Conservation (phyloP, 1,140 invertebrate genomes). For the Gryllus bimaculatus region DNA sequence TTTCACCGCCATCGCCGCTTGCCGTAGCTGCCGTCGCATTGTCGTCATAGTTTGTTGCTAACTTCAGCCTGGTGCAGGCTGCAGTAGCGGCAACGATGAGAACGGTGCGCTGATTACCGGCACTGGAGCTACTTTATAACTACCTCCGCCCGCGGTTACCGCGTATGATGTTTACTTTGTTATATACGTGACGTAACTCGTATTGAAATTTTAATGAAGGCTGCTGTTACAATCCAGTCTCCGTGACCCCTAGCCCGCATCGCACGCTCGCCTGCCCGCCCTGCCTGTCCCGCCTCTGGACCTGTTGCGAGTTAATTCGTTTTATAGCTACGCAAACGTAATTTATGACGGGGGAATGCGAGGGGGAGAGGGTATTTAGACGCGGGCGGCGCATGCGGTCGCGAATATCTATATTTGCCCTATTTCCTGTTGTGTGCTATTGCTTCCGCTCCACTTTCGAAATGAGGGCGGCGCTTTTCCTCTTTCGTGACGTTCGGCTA, state of each 20-base stretch:
- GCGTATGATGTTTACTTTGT: slow-evolving; percentile 1
- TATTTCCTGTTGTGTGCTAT: too few relatives aligned
- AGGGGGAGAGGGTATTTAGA: background rate
- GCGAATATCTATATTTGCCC: too few relatives aligned
- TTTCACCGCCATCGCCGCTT: too few relatives aligned
- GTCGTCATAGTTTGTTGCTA: too few relatives aligned
- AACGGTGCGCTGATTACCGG: background rate
- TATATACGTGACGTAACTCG: background rate
- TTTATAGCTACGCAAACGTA: slow-evolving; percentile 1
- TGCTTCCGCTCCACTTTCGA: too few relatives aligned
- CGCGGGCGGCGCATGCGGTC: background rate
- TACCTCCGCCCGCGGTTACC: background rate
- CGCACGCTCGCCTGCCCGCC: too few relatives aligned
- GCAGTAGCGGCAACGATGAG: too few relatives aligned
- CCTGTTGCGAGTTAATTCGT: slow-evolving; percentile 1
- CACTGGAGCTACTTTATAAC: background rate
- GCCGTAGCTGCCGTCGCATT: too few relatives aligned
- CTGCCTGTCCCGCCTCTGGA: background rate
- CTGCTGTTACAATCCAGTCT: background rate
- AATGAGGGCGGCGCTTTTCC: too few relatives aligned
- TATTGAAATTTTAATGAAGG: slow-evolving; percentile 6
- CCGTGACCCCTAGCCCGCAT: background rate
- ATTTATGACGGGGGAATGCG: background rate
- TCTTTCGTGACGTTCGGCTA: too few relatives aligned
- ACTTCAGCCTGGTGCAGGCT: too few relatives aligned